Percentiles rank a stretch among this genome's conserved stretches.
phyloP scores from a whole-genome alignment of 1,140 invertebrate species.

The Lethocerus indicus region DNA sequence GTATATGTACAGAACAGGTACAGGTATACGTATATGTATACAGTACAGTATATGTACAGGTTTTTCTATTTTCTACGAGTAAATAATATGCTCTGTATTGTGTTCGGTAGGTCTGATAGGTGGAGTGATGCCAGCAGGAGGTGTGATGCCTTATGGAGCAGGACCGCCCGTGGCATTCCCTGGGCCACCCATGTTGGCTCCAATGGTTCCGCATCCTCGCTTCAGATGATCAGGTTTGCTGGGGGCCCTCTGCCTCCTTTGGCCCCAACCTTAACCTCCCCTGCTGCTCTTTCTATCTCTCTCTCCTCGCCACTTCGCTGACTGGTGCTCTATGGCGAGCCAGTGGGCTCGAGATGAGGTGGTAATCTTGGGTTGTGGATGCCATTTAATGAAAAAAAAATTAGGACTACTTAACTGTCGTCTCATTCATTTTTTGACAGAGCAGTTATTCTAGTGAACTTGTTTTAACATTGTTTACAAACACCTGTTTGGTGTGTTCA shows the following conservation, averaged over 20 bases:
- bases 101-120: constrained; percentile 43
- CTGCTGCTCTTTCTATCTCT: not conserved
- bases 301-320: not conserved
- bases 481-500: too few relatives aligned
- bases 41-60: too few relatives aligned
- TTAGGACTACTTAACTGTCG: not conserved
- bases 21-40: too few relatives aligned
- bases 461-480: too few relatives aligned
- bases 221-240: constrained; percentile 51
- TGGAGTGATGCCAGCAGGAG: constrained; percentile 38
- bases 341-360: not conserved
- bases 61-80: too few relatives aligned
- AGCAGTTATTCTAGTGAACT: too few relatives aligned
- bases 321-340: not conserved
- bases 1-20: too few relatives aligned
- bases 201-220: constrained; percentile 54
- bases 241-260: constrained; percentile 20
- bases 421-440: too few relatives aligned
- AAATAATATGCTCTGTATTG: not conserved
- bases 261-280: constrained; percentile 16
- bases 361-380: not conserved
- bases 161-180: constrained; percentile 38
- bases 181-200: constrained; percentile 34
- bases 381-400: not conserved
- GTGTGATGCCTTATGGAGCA: constrained; percentile 37